Conservation (phyloP, 2,113 vertebrate species). For the Benitochromis conjunctus region DNA sequence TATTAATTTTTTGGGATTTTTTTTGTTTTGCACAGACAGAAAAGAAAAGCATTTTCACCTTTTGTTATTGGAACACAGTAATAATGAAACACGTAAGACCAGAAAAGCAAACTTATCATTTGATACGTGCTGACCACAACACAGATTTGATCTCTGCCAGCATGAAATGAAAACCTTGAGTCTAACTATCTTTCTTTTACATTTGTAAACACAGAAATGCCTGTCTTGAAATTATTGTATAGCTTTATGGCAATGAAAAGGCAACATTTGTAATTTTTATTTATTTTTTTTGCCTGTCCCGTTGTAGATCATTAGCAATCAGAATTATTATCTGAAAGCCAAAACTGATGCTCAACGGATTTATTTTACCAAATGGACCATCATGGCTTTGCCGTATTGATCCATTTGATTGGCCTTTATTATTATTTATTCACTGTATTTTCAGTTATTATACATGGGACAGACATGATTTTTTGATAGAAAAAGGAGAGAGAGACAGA, state of each 20-base stretch:
- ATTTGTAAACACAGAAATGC: neutral
- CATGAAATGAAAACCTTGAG: neutral
- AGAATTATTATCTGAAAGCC: no score
- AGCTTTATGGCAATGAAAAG: neutral
- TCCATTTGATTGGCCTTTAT: no score
- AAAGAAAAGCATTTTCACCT: neutral
- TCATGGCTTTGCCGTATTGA: no score
- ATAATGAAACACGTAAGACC: neutral
- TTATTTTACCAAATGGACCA: no score
- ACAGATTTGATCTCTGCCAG: neutral
- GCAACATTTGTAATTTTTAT: neutral
- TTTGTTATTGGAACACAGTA: no score
- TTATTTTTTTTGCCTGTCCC: no score
- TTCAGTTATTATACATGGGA: no score
- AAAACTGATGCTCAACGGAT: no score
- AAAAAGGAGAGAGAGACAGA: no score
- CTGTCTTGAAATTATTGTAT: neutral
- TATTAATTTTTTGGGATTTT: fast-evolving
- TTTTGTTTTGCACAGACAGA: neutral
- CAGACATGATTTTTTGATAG: no score
- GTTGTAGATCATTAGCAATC: no score
- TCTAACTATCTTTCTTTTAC: neutral
- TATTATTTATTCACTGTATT: no score
- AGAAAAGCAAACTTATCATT: neutral
- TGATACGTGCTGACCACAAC: neutral